Evolutionary conservation across 2,113 vertebrate genomes (phyloP).

Genomic region (Brachionichthys hirsutus): DNA sequence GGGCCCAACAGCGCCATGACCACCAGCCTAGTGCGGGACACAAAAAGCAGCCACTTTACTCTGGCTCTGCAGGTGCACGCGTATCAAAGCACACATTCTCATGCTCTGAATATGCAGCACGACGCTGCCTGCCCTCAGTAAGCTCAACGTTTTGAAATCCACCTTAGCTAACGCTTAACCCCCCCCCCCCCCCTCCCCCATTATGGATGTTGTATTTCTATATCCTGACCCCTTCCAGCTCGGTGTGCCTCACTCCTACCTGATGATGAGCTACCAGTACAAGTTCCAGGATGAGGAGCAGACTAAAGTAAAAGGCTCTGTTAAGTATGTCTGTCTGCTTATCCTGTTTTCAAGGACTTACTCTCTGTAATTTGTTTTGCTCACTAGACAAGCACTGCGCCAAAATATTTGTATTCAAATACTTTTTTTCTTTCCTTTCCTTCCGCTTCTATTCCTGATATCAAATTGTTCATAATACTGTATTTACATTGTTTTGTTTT

Average conservation of each 20-base stretch:
- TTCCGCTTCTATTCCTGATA: no score
- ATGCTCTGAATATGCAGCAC: not conserved
- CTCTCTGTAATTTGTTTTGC: no score
- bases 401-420: no score
- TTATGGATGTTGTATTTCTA: not conserved
- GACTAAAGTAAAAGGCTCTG: constrained; percentile 92
- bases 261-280: constrained; percentile 96
- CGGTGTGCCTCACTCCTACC: constrained; percentile 91
- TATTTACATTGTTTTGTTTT: no score
- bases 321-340: constrained; percentile 82
- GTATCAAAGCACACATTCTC: not conserved
- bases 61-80: constrained; percentile 87
- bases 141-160: not conserved
- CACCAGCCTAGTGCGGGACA: constrained; percentile 92
- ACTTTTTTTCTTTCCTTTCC: no score
- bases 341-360: not conserved
- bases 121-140: not conserved
- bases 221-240: constrained; percentile 76
- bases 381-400: no score
- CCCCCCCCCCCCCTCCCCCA: no score
- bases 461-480: no score
- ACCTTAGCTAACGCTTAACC: not conserved
- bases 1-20: constrained; percentile 96
- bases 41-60: constrained; percentile 92
- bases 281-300: constrained; percentile 98